Evolutionary conservation across 1,140 invertebrate species (phyloP), one percentile per base, ranked within the genome.

Genomic region (Brachionus paranguensis): DNA sequence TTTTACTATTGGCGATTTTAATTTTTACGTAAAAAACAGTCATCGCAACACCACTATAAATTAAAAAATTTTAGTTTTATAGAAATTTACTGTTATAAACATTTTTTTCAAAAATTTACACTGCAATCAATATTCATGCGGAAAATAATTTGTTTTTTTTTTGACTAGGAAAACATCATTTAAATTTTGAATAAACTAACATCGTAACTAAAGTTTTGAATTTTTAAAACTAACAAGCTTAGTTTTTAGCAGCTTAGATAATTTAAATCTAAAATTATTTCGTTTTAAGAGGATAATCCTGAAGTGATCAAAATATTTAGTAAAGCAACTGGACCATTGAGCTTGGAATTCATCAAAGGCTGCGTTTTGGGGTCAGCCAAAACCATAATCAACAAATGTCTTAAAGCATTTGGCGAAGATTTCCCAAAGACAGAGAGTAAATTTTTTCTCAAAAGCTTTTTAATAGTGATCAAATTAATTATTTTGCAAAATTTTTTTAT

Each of bases 271-370:
- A 70, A 29, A 45, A 72, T 27, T 45, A 74, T 60, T 24, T 11
- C 29, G 1, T 45, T 27, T 33, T 17, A 37, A 81, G 78, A 81
- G 3, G 78, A 81, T 12, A 81, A 81, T 68, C 78, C 78, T 6
- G 64, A 68, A 27, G 78, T 81, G 7, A 47, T 81, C 14, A 60
- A 37, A 81, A 14, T 81, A 45, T 81, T 81, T 24, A 33, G 20
- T 14, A 81, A 81, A 47, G 12, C 78, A 33, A 11, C n/a, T 41
- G 11, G 6, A 27, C 78, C 50, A 60, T 45, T 81, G 53, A 81
- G 14, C 33, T 47, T 81, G 33, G 78, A 81, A 17, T 64, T 64
- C 27, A 81, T 81, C 20, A 81, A 81, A 81, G 78, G 78, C 5
- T 81, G 78, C 27, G 7, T 81, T 11, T 68, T 81, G 14, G 78